A percentile compares a stretch with the other conserved stretches of the same genome.
These are phyloP conservation scores for Girardinichthys multiradiatus DNA, from an alignment of 2,113 vertebrate genomes.

Conservation along the genomic window DNA sequence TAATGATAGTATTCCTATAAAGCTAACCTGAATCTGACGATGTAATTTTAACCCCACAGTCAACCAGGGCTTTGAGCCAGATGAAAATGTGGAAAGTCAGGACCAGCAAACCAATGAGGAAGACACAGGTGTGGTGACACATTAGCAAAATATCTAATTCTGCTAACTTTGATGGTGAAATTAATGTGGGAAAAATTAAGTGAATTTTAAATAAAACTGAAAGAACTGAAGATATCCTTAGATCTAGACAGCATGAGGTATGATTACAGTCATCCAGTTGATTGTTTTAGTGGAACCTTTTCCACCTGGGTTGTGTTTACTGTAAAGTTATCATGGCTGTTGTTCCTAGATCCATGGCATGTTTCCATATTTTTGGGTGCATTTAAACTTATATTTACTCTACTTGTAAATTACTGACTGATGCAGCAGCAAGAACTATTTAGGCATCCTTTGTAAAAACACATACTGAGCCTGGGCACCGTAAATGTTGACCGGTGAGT, in stretches of 20 bases:
- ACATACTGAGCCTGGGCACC: background rate
- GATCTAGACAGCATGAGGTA: background rate
- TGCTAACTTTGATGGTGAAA: background rate
- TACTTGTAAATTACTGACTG: background rate
- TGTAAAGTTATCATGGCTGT: background rate
- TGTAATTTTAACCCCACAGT: constrained; percentile 37
- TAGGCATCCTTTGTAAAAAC: background rate
- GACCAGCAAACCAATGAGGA: constrained; percentile 40
- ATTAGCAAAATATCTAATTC: background rate
- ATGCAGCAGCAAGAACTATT: too few species aligned
- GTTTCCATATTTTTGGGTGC: background rate
- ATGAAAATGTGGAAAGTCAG: constrained; percentile 54
- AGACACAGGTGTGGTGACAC: constrained; percentile 49
- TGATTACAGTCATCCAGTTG: background rate
- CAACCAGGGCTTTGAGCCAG: constrained; percentile 69
- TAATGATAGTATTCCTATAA: too few species aligned
- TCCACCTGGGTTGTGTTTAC: background rate
- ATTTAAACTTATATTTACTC: background rate
- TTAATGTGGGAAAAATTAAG: background rate
- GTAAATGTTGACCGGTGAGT: background rate
- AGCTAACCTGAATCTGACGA: background rate
- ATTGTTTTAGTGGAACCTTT: background rate
- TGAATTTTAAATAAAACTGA: background rate
- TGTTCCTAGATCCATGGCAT: background rate
- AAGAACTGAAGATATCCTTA: background rate